These are phyloP conservation scores for Atethmia centrago DNA, from an alignment of 2,888 invertebrate species.

Conservation along the genomic window DNA sequence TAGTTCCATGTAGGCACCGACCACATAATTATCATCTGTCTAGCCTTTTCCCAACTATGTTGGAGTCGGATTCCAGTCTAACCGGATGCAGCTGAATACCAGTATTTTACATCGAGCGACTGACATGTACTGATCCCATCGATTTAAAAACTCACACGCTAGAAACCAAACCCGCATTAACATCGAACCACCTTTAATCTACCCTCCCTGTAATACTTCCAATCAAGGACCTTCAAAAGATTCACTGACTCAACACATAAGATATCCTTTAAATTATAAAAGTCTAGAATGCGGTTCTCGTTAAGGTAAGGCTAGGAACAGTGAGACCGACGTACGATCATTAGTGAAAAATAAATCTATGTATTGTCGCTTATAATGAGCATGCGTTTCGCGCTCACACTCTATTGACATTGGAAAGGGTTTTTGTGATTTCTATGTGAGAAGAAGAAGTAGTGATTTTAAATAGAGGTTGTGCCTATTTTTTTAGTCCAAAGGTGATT, in stretches of 20 bases:
- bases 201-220: constrained; percentile 13
- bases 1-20: not conserved
- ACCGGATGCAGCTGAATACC: not conserved
- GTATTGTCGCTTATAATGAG: constrained; percentile 62
- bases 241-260: constrained; percentile 47
- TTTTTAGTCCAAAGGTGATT: not conserved
- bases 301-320: constrained; percentile 50
- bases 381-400: constrained; percentile 35
- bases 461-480: not conserved
- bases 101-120: not conserved
- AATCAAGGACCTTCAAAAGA: constrained; percentile 27
- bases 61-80: not conserved
- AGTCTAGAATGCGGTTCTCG: constrained; percentile 45
- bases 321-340: constrained; percentile 48
- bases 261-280: constrained; percentile 36
- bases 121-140: not conserved
- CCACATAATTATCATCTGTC: not conserved
- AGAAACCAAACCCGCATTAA: constrained; percentile 10
- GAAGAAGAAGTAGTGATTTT: not conserved
- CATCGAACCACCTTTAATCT: constrained; percentile 13
- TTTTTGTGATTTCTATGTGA: constrained; percentile 31
- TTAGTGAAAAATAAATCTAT: constrained; percentile 63
- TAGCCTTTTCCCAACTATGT: not conserved
- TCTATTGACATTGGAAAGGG: constrained; percentile 31
- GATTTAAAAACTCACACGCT: not conserved